Conservation (phyloP, 2,797 vertebrate genomes). For the Mallotus villosus region DNA sequence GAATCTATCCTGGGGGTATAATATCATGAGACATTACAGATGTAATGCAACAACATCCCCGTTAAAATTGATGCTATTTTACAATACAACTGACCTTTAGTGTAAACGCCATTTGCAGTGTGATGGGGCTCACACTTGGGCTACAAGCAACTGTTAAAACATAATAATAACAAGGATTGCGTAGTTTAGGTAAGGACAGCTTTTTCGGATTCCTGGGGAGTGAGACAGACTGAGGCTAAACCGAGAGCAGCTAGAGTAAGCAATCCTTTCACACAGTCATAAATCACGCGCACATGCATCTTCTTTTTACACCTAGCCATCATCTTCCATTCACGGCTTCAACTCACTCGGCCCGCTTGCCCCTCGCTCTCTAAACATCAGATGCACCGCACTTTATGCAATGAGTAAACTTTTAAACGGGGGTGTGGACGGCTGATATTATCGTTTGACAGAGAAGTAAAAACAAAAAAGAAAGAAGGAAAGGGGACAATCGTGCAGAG, state of each 20-base stretch:
- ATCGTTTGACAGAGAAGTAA: constrained; percentile 15
- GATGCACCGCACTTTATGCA: constrained; percentile 26
- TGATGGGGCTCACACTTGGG: constrained; percentile 21
- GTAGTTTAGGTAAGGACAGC: constrained; percentile 25
- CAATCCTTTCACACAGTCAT: constrained; percentile 80
- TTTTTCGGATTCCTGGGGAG: constrained; percentile 35
- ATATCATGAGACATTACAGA: neutral
- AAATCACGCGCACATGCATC: constrained; percentile 84
- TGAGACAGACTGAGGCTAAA: constrained; percentile 30
- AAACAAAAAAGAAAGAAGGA: constrained; percentile 7
- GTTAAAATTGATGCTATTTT: too few relatives aligned
- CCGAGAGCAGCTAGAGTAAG: constrained; percentile 70
- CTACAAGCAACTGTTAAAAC: constrained; percentile 28
- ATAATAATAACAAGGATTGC: constrained; percentile 33
- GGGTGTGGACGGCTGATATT: constrained; percentile 17
- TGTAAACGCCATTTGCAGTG: constrained; percentile 19
- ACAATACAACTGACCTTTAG: constrained; percentile 7
- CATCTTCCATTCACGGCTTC: constrained; percentile 71
- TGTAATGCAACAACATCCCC: too few relatives aligned
- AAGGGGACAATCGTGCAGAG: constrained; percentile 4
- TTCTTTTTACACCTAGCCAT: constrained; percentile 76
- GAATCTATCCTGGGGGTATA: neutral
- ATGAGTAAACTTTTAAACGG: constrained; percentile 46
- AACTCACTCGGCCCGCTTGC: constrained; percentile 36
- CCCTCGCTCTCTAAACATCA: constrained; percentile 30